These are phyloP conservation scores for Pleuronectes platessa DNA, from an alignment of 2,113 vertebrate genomes.

Conservation along the genomic window DNA sequence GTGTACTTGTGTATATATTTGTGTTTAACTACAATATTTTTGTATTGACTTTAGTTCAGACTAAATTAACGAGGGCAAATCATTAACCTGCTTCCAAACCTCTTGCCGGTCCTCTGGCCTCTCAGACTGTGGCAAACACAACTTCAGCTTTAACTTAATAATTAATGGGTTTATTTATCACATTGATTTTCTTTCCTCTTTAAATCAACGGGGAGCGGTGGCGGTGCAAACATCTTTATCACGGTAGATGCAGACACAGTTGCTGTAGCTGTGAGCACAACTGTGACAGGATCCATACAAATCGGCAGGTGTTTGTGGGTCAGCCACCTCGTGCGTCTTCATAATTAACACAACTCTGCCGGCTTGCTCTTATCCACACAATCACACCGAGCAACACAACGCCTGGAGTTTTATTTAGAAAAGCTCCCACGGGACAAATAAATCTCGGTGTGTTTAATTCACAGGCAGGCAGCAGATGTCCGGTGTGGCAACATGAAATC, in stretches of 20 bases:
- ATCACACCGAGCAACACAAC: conserved; percentile 18
- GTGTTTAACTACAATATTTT: neutral
- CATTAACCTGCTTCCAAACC: too few species aligned
- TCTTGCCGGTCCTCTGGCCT: neutral
- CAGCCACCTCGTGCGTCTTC: conserved; percentile 6
- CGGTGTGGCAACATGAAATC: neutral
- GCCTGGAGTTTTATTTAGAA: neutral
- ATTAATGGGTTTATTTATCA: neutral
- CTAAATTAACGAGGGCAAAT: too few species aligned
- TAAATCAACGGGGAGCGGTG: neutral
- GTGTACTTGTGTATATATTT: neutral
- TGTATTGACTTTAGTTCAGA: too few species aligned
- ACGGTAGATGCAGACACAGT: neutral
- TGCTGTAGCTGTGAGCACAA: neutral
- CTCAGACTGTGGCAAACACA: neutral
- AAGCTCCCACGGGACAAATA: conserved; percentile 4
- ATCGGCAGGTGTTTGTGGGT: conserved; percentile 20
- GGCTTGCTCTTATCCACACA: conserved; percentile 22
- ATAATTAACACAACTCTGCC: conserved; percentile 28
- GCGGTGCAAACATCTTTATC: neutral
- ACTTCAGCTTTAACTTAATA: neutral
- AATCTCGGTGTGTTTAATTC: conserved; percentile 15
- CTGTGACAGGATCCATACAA: neutral
- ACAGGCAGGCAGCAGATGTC: neutral
- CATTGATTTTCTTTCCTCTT: neutral